phyloP scores from a whole-genome alignment of 2,888 invertebrate genomes.

The Metalampra italica region DNA sequence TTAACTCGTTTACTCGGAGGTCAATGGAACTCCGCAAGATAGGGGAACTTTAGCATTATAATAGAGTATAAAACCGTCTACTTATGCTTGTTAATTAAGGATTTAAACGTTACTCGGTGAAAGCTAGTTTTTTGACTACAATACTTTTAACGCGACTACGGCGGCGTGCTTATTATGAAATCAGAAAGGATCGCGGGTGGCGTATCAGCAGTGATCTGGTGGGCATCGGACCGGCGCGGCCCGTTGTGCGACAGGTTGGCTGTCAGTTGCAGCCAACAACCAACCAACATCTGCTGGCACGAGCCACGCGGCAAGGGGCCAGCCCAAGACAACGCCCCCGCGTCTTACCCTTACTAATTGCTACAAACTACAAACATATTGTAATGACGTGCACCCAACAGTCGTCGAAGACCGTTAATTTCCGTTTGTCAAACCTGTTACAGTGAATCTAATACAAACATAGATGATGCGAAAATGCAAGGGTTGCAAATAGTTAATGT shows the following conservation, averaged over 20 bases:
- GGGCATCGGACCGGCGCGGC: conserved; percentile 66
- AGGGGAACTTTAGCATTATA: conserved; percentile 35
- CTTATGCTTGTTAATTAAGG: conserved; percentile 17
- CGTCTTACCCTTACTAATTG: conserved; percentile 69
- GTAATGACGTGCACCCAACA: conserved; percentile 51
- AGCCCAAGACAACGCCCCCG: conserved; percentile 67
- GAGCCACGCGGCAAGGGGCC: conserved; percentile 41
- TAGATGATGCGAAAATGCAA: conserved; percentile 57
- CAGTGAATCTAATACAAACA: conserved; percentile 43
- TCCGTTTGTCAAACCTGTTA: conserved; percentile 71
- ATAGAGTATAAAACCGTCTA: conserved; percentile 25
- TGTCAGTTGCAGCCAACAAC: conserved; percentile 66
- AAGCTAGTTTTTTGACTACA: conserved; percentile 11
- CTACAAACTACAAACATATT: conserved; percentile 25
- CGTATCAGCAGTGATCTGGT: conserved; percentile 61
- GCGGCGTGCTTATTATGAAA: conserved; percentile 36
- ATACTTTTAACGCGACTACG: neutral
- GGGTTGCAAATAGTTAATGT: conserved; percentile 68
- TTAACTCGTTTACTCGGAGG: conserved; percentile 36
- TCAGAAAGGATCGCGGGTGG: conserved; percentile 51
- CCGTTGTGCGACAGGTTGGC: conserved; percentile 76
- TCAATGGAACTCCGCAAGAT: conserved; percentile 40
- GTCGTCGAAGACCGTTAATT: conserved; percentile 69
- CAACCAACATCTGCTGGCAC: conserved; percentile 70
- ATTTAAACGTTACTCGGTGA: conserved; percentile 14